Conservation (phyloP, 2,888 invertebrate species). For the Drosophila borborema region DNA sequence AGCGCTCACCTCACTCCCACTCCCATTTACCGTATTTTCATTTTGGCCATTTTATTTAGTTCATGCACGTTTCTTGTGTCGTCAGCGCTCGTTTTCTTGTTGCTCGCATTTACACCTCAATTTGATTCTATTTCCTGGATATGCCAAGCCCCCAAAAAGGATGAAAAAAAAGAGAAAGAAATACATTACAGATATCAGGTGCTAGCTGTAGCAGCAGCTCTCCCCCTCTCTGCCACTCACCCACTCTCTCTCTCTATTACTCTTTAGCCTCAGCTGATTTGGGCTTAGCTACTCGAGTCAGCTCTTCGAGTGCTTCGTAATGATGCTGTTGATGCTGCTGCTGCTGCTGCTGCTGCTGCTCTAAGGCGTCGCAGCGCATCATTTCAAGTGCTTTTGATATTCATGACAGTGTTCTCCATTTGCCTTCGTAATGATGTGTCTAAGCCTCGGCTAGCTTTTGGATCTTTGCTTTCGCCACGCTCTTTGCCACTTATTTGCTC, state of each 20-base stretch:
- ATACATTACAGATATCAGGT: constrained; percentile 41
- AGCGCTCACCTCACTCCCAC: not conserved
- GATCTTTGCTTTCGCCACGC: constrained; percentile 24
- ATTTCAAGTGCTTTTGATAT: constrained; percentile 53
- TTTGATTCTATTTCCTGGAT: constrained; percentile 78
- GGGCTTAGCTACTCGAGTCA: constrained; percentile 60
- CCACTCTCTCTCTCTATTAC: constrained; percentile 6
- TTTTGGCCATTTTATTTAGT: constrained; percentile 55
- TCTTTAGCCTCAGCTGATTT: constrained; percentile 8
- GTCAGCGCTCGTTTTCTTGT: constrained; percentile 50
- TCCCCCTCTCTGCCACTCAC: not conserved
- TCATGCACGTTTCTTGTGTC: constrained; percentile 57
- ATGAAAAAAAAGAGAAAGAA: not conserved
- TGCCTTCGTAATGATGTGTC: constrained; percentile 72
- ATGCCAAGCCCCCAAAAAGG: constrained; percentile 36
- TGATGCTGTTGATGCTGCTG: constrained; percentile 49
- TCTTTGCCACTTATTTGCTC: not conserved
- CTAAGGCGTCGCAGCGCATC: constrained; percentile 35
- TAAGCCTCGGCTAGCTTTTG: constrained; percentile 24
- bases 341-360: constrained; percentile 20
- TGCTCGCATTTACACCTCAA: constrained; percentile 80
- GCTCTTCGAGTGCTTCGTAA: constrained; percentile 58
- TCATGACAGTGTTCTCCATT: constrained; percentile 46
- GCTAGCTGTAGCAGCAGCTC: not conserved
- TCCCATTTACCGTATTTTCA: not conserved